These are phyloP conservation scores for Xiphophorus birchmanni DNA, from an alignment of 2,797 vertebrate genomes.

Conservation along the genomic window DNA sequence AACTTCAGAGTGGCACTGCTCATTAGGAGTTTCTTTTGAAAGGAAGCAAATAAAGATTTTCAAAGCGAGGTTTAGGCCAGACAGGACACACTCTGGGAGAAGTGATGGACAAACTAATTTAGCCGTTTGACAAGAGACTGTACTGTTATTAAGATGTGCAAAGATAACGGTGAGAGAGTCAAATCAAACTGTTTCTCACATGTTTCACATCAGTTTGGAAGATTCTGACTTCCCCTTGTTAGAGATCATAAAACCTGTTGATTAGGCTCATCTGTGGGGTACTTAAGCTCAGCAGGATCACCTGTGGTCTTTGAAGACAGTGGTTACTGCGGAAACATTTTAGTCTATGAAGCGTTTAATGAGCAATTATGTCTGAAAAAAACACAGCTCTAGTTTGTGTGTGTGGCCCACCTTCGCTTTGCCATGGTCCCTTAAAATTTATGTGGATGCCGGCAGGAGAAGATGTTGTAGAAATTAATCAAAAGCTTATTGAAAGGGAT, in stretches of 20 bases:
- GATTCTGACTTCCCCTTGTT: conserved; percentile 4
- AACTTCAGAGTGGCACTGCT: conserved; percentile 35
- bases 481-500: conserved; percentile 9
- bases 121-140: conserved; percentile 36
- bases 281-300: conserved; percentile 12
- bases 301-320: background rate
- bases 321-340: conserved; percentile 5
- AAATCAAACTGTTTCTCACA: conserved; percentile 10
- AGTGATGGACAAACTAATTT: conserved; percentile 54
- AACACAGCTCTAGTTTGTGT: background rate
- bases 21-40: conserved; percentile 29
- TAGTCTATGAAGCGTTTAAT: conserved; percentile 14
- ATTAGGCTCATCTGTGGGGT: conserved; percentile 14
- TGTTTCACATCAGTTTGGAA: background rate
- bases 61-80: conserved; percentile 24
- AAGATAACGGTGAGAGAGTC: conserved; percentile 16
- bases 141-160: conserved; percentile 19
- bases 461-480: background rate
- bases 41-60: conserved; percentile 49
- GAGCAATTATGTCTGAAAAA: conserved; percentile 8
- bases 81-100: conserved; percentile 35
- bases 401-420: background rate
- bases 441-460: background rate
- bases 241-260: conserved; percentile 19
- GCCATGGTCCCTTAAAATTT: background rate